Conservation (phyloP, 1,140 invertebrate species). For the Ostrea edulis region DNA sequence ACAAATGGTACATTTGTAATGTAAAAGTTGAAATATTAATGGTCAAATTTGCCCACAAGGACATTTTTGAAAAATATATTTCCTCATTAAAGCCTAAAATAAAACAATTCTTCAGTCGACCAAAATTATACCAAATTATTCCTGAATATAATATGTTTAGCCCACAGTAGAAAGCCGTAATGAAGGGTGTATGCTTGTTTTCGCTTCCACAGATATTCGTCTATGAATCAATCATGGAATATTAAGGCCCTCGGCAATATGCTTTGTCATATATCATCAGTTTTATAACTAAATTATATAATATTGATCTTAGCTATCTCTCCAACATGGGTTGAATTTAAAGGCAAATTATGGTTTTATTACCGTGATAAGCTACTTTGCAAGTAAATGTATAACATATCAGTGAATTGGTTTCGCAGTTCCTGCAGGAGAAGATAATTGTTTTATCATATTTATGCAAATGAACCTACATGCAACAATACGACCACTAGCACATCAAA, state of each 20-base stretch:
- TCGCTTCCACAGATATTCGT: neutral
- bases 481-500: neutral
- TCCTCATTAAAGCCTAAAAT: neutral
- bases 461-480: slow-evolving; percentile 26
- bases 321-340: neutral
- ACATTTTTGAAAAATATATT: neutral
- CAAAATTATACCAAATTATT: neutral
- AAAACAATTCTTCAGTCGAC: neutral
- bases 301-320: slow-evolving; percentile 18
- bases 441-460: slow-evolving; percentile 32
- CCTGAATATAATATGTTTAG: neutral
- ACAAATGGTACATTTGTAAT: too few relatives aligned
- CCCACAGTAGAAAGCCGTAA: neutral
- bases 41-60: too few relatives aligned
- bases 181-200: slow-evolving; percentile 6
- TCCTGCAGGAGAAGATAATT: slow-evolving; percentile 5
- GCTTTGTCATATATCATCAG: slow-evolving; percentile 25
- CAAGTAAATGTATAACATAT: neutral
- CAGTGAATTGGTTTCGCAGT: slow-evolving; percentile 13
- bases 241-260: neutral
- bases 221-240: slow-evolving; percentile 19
- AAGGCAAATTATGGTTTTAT: slow-evolving; percentile 37
- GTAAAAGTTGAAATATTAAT: too few relatives aligned
- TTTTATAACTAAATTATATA: slow-evolving; percentile 21
- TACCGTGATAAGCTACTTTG: slow-evolving; percentile 15